Percentiles rank a stretch among this genome's conserved stretches.
phyloP scores from a whole-genome alignment of 1,140 invertebrate genomes.

The Eriosoma lanigerum region DNA sequence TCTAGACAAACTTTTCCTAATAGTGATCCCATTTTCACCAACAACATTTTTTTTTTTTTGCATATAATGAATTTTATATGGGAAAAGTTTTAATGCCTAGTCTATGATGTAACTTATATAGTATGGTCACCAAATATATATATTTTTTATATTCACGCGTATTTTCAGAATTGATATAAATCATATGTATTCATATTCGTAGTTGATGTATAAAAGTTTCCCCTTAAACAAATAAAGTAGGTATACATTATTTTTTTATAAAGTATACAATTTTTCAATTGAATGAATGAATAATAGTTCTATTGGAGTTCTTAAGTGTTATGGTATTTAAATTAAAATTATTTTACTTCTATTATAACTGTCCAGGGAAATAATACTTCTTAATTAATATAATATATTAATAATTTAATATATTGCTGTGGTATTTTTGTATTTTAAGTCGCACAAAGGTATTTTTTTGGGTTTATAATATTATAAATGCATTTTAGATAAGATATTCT shows the following conservation, averaged over 20 bases:
- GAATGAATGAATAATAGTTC: too few species aligned
- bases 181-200: conserved; percentile 39
- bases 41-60: conserved; percentile 45
- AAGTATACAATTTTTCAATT: neutral
- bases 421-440: too few species aligned
- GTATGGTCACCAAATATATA: conserved; percentile 36
- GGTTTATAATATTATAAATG: too few species aligned
- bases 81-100: conserved; percentile 50
- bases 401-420: too few species aligned
- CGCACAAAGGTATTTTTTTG: too few species aligned
- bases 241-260: conserved; percentile 2
- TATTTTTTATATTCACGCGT: conserved; percentile 17
- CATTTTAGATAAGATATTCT: too few species aligned
- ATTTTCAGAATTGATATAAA: conserved; percentile 50
- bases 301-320: too few species aligned
- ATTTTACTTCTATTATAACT: too few species aligned
- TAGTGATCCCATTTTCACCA: conserved; percentile 51
- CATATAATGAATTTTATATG: conserved; percentile 51
- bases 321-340: too few species aligned
- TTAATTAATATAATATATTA: too few species aligned
- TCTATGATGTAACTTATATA: conserved; percentile 50
- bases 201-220: conserved; percentile 22
- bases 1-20: conserved; percentile 48
- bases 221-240: conserved; percentile 13
- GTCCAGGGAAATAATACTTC: too few species aligned